phyloP scores from a whole-genome alignment of 2,113 vertebrate species.

The Onychostruthus taczanowskii region DNA sequence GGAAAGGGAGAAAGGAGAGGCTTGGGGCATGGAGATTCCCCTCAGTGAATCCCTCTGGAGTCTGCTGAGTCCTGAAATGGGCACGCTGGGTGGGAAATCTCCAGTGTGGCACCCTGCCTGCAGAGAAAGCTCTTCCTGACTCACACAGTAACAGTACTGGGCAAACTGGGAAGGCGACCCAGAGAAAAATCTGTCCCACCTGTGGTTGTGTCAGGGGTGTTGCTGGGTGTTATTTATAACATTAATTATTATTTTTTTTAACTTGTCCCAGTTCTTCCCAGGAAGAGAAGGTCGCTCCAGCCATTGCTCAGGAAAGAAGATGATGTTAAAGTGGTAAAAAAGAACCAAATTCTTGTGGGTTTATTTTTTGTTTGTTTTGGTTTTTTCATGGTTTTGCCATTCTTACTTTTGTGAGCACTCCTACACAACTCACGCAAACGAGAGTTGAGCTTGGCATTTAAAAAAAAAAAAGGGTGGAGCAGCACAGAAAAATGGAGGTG shows the following conservation, averaged over 20 bases:
- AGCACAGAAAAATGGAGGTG: neutral
- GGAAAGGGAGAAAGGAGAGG: neutral
- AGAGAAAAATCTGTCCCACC: neutral
- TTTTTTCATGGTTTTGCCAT: neutral
- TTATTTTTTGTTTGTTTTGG: neutral
- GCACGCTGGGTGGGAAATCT: neutral
- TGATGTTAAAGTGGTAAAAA: neutral
- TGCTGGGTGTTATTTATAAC: neutral
- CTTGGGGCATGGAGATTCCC: rapidly evolving
- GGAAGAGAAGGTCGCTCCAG: neutral
- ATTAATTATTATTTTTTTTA: slow-evolving; percentile 23
- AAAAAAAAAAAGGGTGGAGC: neutral
- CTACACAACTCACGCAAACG: neutral
- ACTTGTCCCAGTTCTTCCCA: neutral
- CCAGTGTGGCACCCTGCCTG: neutral
- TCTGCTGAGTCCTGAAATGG: neutral
- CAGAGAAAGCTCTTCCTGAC: neutral
- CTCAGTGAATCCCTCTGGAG: rapidly evolving
- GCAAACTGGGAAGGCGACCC: neutral
- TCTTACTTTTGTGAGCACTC: neutral
- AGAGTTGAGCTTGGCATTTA: neutral
- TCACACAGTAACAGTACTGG: neutral
- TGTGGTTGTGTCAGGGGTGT: neutral
- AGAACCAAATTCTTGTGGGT: neutral
- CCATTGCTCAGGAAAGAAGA: neutral